A percentile compares a stretch with the other conserved stretches of the same genome.
Conservation (phyloP, 2,797 vertebrate species). For the Gallinago nigripennis region DNA sequence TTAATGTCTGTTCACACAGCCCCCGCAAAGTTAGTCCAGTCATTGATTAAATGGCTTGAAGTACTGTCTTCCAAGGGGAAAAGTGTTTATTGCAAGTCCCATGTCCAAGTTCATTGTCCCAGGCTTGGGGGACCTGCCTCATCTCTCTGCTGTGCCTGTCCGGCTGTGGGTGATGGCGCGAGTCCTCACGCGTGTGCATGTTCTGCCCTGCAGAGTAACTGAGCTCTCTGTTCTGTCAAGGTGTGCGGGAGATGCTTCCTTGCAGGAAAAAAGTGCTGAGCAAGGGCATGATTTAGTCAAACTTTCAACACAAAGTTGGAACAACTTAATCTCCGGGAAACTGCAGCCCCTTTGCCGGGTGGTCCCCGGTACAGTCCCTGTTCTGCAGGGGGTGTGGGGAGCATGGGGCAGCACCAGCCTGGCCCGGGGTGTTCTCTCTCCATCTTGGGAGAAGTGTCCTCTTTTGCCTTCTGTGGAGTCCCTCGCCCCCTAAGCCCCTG, state of each 20-base stretch:
- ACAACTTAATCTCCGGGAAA: neutral
- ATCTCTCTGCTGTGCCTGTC: accelerated
- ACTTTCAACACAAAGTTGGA: neutral
- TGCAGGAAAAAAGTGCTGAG: neutral
- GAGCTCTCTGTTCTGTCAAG: neutral
- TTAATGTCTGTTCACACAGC: neutral
- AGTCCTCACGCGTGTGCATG: accelerated
- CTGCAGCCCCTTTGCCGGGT: neutral
- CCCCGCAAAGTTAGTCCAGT: neutral
- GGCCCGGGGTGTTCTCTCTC: neutral
- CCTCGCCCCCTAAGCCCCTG: neutral
- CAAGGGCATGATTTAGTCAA: neutral
- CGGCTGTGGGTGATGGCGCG: neutral
- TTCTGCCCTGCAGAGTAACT: neutral
- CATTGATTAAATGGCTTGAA: neutral
- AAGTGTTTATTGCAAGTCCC: neutral
- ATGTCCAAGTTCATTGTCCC: accelerated
- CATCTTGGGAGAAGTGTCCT: accelerated
- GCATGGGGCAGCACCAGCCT: neutral
- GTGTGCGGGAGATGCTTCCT: neutral
- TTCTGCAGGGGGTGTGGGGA: neutral
- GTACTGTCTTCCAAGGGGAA: neutral
- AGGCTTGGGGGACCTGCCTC: neutral
- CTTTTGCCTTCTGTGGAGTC: neutral
- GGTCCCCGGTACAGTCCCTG: neutral